These are phyloP conservation scores for Acrocephalus kingi DNA, from an alignment of 2,113 vertebrate species.

Conservation along the genomic window DNA sequence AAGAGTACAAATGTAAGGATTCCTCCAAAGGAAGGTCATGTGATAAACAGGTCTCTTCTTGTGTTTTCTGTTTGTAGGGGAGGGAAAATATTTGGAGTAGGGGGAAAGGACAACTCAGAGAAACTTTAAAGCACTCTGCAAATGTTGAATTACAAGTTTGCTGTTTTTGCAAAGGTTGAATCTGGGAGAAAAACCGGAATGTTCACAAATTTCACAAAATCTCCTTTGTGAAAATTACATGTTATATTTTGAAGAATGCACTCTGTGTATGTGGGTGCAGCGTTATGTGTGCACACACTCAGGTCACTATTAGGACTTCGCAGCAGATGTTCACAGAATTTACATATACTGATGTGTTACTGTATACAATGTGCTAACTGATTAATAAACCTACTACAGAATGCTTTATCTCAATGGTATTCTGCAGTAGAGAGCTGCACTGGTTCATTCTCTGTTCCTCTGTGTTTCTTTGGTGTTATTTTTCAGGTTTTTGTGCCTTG, in stretches of 20 bases:
- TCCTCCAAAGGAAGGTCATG: neutral
- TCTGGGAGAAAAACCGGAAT: neutral
- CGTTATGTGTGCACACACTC: fast-evolving
- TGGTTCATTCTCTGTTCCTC: neutral
- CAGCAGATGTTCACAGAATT: neutral
- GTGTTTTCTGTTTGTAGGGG: slow-evolving; percentile 15
- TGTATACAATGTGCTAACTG: neutral
- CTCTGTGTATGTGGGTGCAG: neutral
- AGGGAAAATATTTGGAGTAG: neutral
- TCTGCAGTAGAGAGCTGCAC: neutral
- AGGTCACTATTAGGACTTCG: neutral
- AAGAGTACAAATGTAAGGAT: neutral
- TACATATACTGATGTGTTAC: neutral
- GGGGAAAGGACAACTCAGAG: neutral
- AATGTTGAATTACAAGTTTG: neutral
- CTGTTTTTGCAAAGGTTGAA: neutral
- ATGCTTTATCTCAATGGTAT: neutral
- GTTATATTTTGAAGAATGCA: neutral
- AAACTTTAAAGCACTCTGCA: neutral
- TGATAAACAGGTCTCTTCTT: slow-evolving; percentile 53
- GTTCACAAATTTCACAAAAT: neutral
- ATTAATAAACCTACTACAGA: neutral
- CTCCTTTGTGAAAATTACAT: neutral
- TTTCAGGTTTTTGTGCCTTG: neutral
- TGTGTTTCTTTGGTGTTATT: neutral